Percentiles rank a stretch among this genome's conserved stretches.
Evolutionary conservation across 2,113 vertebrate species (phyloP).

Genomic region (Macrotus californicus): DNA sequence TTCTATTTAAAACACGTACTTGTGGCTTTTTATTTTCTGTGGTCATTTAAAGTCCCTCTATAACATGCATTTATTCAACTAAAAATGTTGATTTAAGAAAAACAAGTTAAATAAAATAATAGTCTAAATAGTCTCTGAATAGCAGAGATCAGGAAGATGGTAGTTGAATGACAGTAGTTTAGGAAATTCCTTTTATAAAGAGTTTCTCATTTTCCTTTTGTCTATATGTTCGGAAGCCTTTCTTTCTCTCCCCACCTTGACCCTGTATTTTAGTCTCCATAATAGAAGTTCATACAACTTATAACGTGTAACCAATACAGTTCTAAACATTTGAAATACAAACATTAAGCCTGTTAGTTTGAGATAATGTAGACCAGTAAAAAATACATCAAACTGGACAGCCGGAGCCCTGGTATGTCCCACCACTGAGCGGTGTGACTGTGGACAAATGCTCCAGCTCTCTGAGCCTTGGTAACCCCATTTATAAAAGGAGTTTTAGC

Average conservation of each 20-base stretch:
- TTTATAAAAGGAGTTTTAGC: constrained; percentile 9
- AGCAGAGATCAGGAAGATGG: background rate
- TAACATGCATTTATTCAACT: background rate
- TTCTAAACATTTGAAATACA: background rate
- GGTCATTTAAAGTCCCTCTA: background rate
- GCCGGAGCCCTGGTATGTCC: background rate
- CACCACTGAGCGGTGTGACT: background rate
- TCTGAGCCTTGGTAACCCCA: background rate
- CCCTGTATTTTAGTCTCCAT: background rate
- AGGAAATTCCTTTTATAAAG: background rate
- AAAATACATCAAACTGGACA: background rate
- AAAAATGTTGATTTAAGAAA: background rate
- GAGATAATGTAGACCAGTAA: background rate
- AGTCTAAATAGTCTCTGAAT: background rate
- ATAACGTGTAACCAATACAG: background rate
- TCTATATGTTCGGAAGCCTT: background rate
- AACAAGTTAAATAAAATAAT: background rate
- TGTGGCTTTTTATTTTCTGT: background rate
- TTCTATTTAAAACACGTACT: constrained; percentile 11
- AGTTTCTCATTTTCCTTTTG: background rate
- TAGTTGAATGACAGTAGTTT: background rate
- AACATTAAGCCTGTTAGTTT: background rate
- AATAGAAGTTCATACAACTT: background rate
- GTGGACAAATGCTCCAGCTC: background rate
- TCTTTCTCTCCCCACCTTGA: background rate